These are phyloP conservation scores for Lepidurus arcticus DNA, from an alignment of 1,140 invertebrate genomes.

Conservation along the genomic window DNA sequence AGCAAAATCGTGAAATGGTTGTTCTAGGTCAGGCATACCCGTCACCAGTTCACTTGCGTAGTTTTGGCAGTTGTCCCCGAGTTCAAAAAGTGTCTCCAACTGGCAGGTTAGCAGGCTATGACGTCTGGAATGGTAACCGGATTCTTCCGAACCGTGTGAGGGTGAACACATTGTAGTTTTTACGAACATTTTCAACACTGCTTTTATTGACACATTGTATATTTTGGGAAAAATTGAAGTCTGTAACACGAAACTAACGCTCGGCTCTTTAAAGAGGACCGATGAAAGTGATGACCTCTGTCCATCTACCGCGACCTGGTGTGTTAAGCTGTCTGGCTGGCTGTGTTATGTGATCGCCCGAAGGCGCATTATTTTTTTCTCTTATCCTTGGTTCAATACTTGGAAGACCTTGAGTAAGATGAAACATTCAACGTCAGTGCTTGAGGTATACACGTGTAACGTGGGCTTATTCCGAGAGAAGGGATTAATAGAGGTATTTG, in stretches of 20 bases:
- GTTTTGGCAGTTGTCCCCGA: not conserved
- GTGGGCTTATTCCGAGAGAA: not conserved
- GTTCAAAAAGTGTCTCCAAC: not conserved
- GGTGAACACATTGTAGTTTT: not conserved
- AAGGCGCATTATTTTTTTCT: not conserved
- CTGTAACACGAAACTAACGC: not conserved
- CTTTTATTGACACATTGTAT: not conserved
- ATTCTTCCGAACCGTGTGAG: not conserved
- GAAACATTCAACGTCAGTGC: not conserved
- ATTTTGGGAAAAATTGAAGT: not conserved
- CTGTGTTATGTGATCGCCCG: constrained; percentile 7
- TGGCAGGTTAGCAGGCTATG: not conserved
- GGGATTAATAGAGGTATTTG: not conserved
- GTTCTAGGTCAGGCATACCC: not conserved
- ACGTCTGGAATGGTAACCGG: not conserved
- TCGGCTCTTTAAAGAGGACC: not conserved
- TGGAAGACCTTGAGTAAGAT: not conserved
- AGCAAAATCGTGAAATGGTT: not conserved
- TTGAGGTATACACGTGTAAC: not conserved
- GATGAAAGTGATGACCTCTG: not conserved
- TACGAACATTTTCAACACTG: not conserved
- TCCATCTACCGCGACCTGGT: not conserved
- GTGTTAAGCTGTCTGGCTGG: not conserved
- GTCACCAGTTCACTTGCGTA: not conserved
- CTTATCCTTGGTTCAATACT: not conserved